Evolutionary conservation across 23 tunicate species (phyloP).

Genomic region (Corella eumyota): DNA sequence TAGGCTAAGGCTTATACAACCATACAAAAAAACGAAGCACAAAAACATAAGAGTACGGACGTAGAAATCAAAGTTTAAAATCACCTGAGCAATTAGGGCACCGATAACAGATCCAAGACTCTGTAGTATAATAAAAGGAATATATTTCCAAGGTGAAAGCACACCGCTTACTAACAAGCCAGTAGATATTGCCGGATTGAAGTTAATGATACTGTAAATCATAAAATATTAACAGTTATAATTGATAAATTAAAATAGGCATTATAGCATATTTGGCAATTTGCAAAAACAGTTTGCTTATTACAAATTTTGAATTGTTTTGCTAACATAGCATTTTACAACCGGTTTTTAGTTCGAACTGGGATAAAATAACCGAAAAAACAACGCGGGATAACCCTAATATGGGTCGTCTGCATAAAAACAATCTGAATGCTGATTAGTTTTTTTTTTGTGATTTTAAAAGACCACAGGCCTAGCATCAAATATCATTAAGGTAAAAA

Average conservation of each 20-base stretch:
- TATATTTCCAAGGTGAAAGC: constrained; percentile 42
- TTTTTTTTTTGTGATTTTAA: too few species aligned
- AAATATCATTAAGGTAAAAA: too few species aligned
- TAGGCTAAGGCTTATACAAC: not conserved
- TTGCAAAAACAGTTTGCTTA: not conserved
- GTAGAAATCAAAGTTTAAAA: not conserved
- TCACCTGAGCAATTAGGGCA: constrained; percentile 80
- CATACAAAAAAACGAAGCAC: not conserved
- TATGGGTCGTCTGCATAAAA: too few species aligned
- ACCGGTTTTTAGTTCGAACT: too few species aligned
- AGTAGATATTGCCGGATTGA: constrained; percentile 87
- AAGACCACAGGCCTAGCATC: too few species aligned
- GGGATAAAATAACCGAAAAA: too few species aligned
- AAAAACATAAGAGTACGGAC: not conserved
- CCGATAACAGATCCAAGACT: constrained; percentile 77
- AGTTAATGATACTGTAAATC: constrained; percentile 68
- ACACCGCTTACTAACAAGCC: constrained; percentile 73
- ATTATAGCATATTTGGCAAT: too few species aligned
- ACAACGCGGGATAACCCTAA: too few species aligned
- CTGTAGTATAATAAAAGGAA: constrained; percentile 70
- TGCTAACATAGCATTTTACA: not conserved
- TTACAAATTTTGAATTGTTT: not conserved
- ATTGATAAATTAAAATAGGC: too few species aligned
- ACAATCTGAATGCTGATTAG: too few species aligned
- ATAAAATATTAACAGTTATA: not conserved